These are phyloP conservation scores for Gymnorhina tibicen DNA, from an alignment of 2,113 vertebrate genomes.

Conservation along the genomic window DNA sequence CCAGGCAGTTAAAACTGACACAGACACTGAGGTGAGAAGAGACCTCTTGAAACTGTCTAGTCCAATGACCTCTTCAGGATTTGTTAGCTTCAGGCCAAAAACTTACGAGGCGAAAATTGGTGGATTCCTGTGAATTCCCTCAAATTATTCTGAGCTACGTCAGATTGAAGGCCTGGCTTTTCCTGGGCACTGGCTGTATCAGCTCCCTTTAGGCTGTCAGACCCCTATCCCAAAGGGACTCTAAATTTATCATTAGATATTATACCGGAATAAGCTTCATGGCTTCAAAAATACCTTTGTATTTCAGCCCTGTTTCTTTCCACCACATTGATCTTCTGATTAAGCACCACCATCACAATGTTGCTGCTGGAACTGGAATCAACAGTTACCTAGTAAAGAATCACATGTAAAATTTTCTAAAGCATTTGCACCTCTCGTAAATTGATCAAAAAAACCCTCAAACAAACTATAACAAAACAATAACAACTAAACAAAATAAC, in stretches of 20 bases:
- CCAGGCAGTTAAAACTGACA: neutral
- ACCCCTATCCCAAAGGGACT: neutral
- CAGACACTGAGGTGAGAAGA: neutral
- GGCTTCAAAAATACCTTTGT: slow-evolving; percentile 58
- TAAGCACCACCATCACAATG: slow-evolving; percentile 64
- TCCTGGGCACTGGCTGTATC: neutral
- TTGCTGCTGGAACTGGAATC: slow-evolving; percentile 43
- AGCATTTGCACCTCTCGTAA: neutral
- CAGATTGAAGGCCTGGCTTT: neutral
- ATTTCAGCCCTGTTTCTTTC: slow-evolving; percentile 59
- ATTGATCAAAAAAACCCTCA: neutral
- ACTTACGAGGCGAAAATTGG: neutral
- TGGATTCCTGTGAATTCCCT: neutral
- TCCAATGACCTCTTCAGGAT: neutral
- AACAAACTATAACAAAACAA: neutral
- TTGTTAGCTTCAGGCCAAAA: neutral
- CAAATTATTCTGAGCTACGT: neutral
- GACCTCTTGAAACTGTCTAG: neutral
- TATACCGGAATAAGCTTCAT: neutral
- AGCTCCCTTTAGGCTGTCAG: neutral
- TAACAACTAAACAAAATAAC: neutral
- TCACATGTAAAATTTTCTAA: neutral
- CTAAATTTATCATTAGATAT: neutral
- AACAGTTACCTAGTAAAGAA: slow-evolving; percentile 62
- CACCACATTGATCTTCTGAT: slow-evolving; percentile 65